Base-by-base conservation (phyloP, 2,113 vertebrate species). In the Marmota monax region DNA sequence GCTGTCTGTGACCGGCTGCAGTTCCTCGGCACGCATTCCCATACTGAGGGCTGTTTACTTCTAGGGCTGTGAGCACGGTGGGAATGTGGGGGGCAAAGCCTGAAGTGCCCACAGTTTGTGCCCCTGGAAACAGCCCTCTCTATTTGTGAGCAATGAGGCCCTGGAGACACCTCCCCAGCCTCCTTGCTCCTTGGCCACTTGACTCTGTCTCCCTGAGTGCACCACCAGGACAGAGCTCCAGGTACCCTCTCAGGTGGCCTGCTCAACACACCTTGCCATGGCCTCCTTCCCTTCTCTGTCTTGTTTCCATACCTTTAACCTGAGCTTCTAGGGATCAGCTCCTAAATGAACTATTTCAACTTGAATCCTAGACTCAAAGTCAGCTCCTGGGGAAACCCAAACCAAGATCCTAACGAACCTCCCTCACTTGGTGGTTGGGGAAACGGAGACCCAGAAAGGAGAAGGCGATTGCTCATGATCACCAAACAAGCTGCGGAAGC, bases 371-470 rank as follows among this genome's bases (percentile, higher is more conserved):
- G 45, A 79, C 45, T 56, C 85, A 48, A 86, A 12, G 48, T n/a
- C 61, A 58, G 51, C 70, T 77, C 73, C 85, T 16, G 17, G 39
- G 53, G 77, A 84, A 90, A 84, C 25, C 53, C 39, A 67, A 94
- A 45, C 10, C n/a, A 88, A 90, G 73, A 65, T 56, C 53, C 29
- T 25, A 65, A 94, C 25, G 23, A 77, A 48, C 17, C 27, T 20
- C 37, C 18, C 69, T 90, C 86, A 42, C 51, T 61, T 5, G 72
- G 63, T 2, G 87, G n/a, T 67, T 16, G 77, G 85, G n/a, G 25
- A 98, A 86, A 88, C 73, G 65, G 92, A 94, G 85, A 73, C 51
- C 51, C 25, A 3, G 65, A 69, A 18, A 88, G 48, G 78, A 53
- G 84, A 34, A 39, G 29, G 13, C 18, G 25, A 69, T 69, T 20